Base-by-base conservation (phyloP, 2,113 vertebrate species). In the Indicator maculatus region DNA sequence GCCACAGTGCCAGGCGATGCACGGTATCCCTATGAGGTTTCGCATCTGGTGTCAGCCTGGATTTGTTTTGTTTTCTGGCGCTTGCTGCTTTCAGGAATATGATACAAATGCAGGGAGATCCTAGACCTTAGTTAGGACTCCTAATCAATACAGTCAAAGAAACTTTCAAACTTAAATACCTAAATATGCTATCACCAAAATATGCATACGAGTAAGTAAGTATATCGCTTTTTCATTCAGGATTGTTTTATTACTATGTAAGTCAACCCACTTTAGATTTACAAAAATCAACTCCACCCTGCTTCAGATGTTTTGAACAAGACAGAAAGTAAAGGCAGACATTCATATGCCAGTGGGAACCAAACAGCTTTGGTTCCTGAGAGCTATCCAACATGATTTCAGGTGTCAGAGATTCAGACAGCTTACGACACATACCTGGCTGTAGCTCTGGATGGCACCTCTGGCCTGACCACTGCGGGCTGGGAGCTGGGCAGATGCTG, bases 361-460 rank as follows among this genome's bases (percentile, higher is more conserved):
- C 0, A 0, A 64, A 8, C 3, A 56, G 38, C 20, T 66, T 23
- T 59, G 18, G 11, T 63, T 74, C 26, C 63, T n/a, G 36, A 24
- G 33, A 79, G n/a, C 18, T 23, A 14, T 10, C 47, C 39, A 12
- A 7, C 50, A 63, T 0, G 4, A 9, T 65, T 69, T 26, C 10
- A 23, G 20, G 26, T 33, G 33, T 11, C 8, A 90, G 33, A 71
- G 38, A 39, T 18, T 16, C 4, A 0, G 0, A n/a, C 1, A 69
- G 45, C 73, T 65, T 36, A 60, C 65, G 38, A 83, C 59, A 90
- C 99, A 3, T 99, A 99, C 99, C 99, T 99, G 99, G 97, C 98
- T 98, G 98, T 99, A 99, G 98, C 98, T 99, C 98, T 99, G 99
- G 90, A 99, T 97, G 11, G 98, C 97, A 97, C 98, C 98, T 97